Percentiles rank a stretch among this genome's conserved stretches.
phyloP scores from a whole-genome alignment of 2,888 invertebrate genomes.

The Acleris laterana region DNA sequence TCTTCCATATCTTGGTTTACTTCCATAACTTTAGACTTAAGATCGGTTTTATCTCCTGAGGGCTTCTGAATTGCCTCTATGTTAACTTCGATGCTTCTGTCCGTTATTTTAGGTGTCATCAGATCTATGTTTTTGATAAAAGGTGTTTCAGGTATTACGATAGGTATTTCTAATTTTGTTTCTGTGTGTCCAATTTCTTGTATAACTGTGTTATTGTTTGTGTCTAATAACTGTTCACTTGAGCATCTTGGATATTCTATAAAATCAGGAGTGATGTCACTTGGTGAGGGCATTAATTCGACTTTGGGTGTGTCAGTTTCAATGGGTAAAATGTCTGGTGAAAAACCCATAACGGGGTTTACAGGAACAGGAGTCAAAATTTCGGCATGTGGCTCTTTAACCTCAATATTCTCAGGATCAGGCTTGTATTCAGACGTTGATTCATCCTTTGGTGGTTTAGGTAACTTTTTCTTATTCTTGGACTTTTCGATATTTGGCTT shows the following conservation, averaged over 20 bases:
- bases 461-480: constrained; percentile 25
- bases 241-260: constrained; percentile 65
- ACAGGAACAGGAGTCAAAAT: constrained; percentile 8
- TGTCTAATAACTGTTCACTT: constrained; percentile 61
- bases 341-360: constrained; percentile 16
- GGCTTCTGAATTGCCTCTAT: constrained; percentile 42
- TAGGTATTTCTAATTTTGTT: constrained; percentile 47
- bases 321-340: neutral
- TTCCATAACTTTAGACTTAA: constrained; percentile 77
- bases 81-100: constrained; percentile 45
- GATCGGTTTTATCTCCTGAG: constrained; percentile 64
- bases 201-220: constrained; percentile 68
- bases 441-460: constrained; percentile 18
- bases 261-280: constrained; percentile 61
- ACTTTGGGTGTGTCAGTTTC: constrained; percentile 17
- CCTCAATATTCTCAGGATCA: neutral
- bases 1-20: constrained; percentile 78
- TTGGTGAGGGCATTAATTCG: constrained; percentile 51
- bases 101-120: constrained; percentile 45
- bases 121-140: constrained; percentile 56
- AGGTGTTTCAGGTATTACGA: constrained; percentile 49
- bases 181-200: constrained; percentile 57
- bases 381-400: constrained; percentile 2
- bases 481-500: constrained; percentile 9
- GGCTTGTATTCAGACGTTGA: constrained; percentile 3